Evolutionary conservation across 2,888 invertebrate genomes (phyloP), one percentile per base, ranked within the genome.

Genomic region (Augiades crinisus): DNA sequence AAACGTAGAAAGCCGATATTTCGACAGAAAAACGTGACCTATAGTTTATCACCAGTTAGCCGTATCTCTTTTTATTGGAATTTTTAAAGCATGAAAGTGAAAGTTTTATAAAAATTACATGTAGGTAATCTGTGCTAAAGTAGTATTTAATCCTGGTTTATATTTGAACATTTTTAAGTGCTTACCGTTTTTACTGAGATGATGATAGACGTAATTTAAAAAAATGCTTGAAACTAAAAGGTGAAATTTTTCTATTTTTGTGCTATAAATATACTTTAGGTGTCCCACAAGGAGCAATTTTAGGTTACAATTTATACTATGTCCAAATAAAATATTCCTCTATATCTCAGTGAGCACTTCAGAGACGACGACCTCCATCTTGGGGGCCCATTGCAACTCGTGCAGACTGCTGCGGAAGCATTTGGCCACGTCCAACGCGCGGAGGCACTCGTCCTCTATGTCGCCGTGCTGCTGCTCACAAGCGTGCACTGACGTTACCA

Each of bases 261-360:
- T n/a, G n/a, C n/a, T n/a, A n/a, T n/a, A n/a, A n/a, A n/a, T n/a
- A n/a, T n/a, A n/a, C n/a, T n/a, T n/a, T n/a, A n/a, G n/a, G n/a
- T n/a, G n/a, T n/a, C n/a, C n/a, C n/a, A n/a, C n/a, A n/a, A n/a
- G n/a, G n/a, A n/a, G n/a, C n/a, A n/a, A n/a, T n/a, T n/a, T n/a
- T n/a, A n/a, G n/a, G n/a, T n/a, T n/a, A n/a, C n/a, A n/a, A n/a
- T n/a, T n/a, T n/a, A n/a, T n/a, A n/a, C n/a, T n/a, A n/a, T n/a
- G n/a, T n/a, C n/a, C n/a, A 19, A 19, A 19, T 19, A 19, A 19
- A 19, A 21, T 22, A 12, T 19, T 6, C 6, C 19, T 27, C 64
- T 59, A 83, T 13, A 81, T 67, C 45, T 79, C 80, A 1, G 77
- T 73, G 0, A 82, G 68, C 0, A 82, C 70, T 50, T 81, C 83